Conservation (phyloP, 2,113 vertebrate genomes). For the Furnarius figulus region DNA sequence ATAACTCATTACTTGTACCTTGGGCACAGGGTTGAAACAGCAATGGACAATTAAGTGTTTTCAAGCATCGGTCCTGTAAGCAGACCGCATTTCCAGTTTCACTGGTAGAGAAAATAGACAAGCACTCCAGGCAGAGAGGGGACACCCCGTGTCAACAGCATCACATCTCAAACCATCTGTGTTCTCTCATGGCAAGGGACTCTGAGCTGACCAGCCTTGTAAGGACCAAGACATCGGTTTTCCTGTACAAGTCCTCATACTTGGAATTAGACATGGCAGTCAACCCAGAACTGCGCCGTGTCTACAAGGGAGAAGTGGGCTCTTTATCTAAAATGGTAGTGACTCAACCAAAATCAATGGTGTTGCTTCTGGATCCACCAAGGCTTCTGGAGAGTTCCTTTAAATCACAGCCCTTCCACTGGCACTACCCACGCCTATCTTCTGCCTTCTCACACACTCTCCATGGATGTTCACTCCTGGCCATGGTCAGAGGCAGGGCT, state of each 20-base stretch:
- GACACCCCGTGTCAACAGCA: background rate
- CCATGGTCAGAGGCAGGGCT: background rate
- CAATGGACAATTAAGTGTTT: background rate
- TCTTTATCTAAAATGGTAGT: background rate
- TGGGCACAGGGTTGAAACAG: background rate
- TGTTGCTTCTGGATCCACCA: background rate
- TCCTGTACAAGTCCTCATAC: background rate
- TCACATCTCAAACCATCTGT: rapidly evolving
- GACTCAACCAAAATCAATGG: background rate
- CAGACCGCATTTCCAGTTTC: background rate
- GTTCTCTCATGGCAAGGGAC: background rate
- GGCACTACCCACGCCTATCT: background rate
- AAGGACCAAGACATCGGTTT: background rate
- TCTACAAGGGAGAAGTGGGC: background rate
- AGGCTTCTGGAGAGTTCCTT: background rate
- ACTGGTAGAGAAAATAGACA: background rate
- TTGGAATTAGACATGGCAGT: background rate
- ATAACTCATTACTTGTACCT: background rate
- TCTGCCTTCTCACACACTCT: background rate
- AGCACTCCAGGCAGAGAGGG: background rate
- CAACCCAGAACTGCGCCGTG: background rate
- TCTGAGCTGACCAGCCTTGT: background rate
- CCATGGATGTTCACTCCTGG: background rate
- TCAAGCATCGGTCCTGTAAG: background rate
- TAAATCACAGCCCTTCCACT: background rate